Evolutionary conservation across 1,140 invertebrate genomes (phyloP).

Genomic region (Aphaenogaster ashmeadi): DNA sequence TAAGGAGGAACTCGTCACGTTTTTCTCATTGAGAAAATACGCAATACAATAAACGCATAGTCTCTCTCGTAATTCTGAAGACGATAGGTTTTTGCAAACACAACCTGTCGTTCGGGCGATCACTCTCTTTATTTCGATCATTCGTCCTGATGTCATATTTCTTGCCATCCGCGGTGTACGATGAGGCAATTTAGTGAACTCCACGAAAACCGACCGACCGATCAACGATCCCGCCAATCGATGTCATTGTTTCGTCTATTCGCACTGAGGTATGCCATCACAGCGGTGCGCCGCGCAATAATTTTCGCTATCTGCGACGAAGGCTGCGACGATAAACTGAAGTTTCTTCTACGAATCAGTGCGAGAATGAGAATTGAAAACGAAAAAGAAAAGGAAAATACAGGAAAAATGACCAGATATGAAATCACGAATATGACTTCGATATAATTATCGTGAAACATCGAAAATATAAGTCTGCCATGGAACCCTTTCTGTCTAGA

Average conservation of each 20-base stretch:
- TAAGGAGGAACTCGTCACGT: not conserved
- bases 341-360: not conserved
- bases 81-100: conserved; percentile 76
- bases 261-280: not conserved
- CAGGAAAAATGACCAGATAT: conserved; percentile 29
- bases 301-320: conserved; percentile 41
- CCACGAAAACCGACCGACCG: conserved; percentile 45
- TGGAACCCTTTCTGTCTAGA: conserved; percentile 30
- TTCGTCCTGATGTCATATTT: conserved; percentile 79
- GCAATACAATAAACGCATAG: not conserved
- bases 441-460: conserved; percentile 41
- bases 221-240: conserved; percentile 3
- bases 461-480: conserved; percentile 56
- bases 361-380: conserved; percentile 8
- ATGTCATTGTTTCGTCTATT: conserved; percentile 17
- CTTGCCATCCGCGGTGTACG: conserved; percentile 73
- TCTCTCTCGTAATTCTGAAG: conserved; percentile 77
- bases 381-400: not conserved
- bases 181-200: conserved; percentile 78
- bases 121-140: conserved; percentile 80
- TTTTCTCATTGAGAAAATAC: not conserved
- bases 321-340: not conserved
- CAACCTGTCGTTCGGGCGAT: conserved; percentile 78
- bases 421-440: conserved; percentile 22
- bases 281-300: conserved; percentile 1